phyloP scores from a whole-genome alignment of 2,888 invertebrate genomes.

The Mesorhabditis belari region DNA sequence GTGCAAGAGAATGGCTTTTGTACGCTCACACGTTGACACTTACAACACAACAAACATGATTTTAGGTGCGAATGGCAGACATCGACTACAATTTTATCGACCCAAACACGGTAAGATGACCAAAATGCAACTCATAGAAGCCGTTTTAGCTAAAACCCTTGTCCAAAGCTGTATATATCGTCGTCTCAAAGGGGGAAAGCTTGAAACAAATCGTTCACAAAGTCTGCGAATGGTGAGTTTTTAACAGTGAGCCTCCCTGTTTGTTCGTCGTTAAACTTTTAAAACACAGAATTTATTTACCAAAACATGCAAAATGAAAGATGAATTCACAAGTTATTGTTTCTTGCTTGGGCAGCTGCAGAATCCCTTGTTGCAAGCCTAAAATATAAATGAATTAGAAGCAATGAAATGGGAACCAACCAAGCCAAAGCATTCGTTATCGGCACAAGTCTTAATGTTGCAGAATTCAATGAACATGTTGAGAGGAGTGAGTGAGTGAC shows the following conservation, averaged over 20 bases:
- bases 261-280: background rate
- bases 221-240: slow-evolving; percentile 81
- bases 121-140: background rate
- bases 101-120: slow-evolving; percentile 73
- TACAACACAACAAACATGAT: too few relatives aligned
- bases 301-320: too few relatives aligned
- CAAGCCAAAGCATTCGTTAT: too few relatives aligned
- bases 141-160: slow-evolving; percentile 20
- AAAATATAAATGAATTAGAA: too few relatives aligned
- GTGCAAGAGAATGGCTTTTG: slow-evolving; percentile 90
- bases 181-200: slow-evolving; percentile 80
- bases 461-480: too few relatives aligned
- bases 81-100: slow-evolving; percentile 83
- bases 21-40: too few relatives aligned
- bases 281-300: too few relatives aligned
- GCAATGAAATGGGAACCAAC: too few relatives aligned
- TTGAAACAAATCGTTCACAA: slow-evolving; percentile 91
- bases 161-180: slow-evolving; percentile 76
- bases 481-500: too few relatives aligned
- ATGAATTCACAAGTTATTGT: background rate
- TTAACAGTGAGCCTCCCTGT: background rate
- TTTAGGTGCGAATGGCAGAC: slow-evolving; percentile 86
- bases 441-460: too few relatives aligned
- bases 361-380: too few relatives aligned
- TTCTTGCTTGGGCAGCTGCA: too few relatives aligned